phyloP scores from a whole-genome alignment of 1,140 invertebrate genomes.

The Stenopsyche tienmushanensis region DNA sequence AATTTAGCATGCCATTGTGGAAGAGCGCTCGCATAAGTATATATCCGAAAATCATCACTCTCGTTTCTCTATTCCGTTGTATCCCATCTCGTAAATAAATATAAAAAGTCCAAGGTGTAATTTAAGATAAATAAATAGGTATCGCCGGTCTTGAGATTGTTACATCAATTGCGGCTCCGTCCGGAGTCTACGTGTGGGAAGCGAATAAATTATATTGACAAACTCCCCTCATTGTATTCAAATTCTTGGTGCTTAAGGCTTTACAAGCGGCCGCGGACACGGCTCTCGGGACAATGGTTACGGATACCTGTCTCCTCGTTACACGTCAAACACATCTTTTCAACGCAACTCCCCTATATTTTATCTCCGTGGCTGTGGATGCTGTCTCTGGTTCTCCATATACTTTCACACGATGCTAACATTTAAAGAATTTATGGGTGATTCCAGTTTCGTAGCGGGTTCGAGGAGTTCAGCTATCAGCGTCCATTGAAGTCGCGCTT shows the following conservation, averaged over 20 bases:
- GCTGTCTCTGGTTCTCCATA: too few species aligned
- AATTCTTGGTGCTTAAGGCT: slow-evolving; percentile 15
- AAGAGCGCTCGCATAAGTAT: too few species aligned
- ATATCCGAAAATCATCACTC: too few species aligned
- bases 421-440: too few species aligned
- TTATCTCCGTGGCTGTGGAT: background rate
- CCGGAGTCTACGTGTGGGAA: slow-evolving; percentile 26
- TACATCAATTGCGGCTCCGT: background rate
- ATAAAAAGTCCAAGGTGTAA: slow-evolving; percentile 2
- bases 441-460: too few species aligned
- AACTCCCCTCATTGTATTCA: slow-evolving; percentile 40
- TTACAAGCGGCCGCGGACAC: background rate
- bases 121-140: slow-evolving; percentile 6
- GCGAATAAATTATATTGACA: slow-evolving; percentile 40
- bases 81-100: too few species aligned
- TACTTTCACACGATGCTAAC: too few species aligned
- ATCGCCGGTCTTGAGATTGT: too few species aligned
- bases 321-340: background rate
- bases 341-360: background rate
- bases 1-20: too few species aligned
- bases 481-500: too few species aligned
- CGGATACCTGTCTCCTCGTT: slow-evolving; percentile 12
- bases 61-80: too few species aligned
- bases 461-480: too few species aligned
- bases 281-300: slow-evolving; percentile 10